phyloP scores from a whole-genome alignment of 2,888 invertebrate genomes.

The Lasioglossum marginatum region DNA sequence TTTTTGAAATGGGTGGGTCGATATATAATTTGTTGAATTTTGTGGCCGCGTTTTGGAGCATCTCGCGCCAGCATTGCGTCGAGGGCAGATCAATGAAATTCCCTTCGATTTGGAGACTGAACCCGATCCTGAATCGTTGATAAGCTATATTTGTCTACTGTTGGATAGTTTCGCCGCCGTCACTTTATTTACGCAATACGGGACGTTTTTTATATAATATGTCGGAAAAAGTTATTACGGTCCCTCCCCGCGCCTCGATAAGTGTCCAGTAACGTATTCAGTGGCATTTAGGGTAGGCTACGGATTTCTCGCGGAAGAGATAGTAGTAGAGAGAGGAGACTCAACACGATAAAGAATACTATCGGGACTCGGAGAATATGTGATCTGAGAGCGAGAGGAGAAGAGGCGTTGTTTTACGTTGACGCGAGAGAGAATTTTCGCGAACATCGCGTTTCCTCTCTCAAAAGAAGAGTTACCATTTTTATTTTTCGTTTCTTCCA shows the following conservation, averaged over 20 bases:
- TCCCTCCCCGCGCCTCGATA: neutral
- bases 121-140: slow-evolving; percentile 53
- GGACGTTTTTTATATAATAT: slow-evolving; percentile 38
- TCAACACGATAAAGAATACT: neutral
- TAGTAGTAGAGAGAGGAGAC: neutral
- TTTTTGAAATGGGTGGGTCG: neutral
- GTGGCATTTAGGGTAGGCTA: slow-evolving; percentile 25
- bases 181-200: slow-evolving; percentile 50
- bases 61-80: slow-evolving; percentile 26
- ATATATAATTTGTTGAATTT: neutral
- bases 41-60: slow-evolving; percentile 21
- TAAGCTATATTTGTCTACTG: slow-evolving; percentile 53
- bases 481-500: neutral
- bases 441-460: slow-evolving; percentile 4
- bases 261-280: neutral
- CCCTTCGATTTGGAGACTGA: slow-evolving; percentile 63
- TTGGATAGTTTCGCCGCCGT: slow-evolving; percentile 43
- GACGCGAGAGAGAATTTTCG: neutral
- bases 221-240: neutral
- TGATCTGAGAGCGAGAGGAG: neutral
- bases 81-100: slow-evolving; percentile 43
- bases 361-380: neutral
- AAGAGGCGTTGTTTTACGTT: neutral
- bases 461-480: neutral
- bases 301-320: slow-evolving; percentile 5